Evolutionary conservation across 2,888 invertebrate genomes (phyloP).

Genomic region (Leptinotarsa tumamoca): DNA sequence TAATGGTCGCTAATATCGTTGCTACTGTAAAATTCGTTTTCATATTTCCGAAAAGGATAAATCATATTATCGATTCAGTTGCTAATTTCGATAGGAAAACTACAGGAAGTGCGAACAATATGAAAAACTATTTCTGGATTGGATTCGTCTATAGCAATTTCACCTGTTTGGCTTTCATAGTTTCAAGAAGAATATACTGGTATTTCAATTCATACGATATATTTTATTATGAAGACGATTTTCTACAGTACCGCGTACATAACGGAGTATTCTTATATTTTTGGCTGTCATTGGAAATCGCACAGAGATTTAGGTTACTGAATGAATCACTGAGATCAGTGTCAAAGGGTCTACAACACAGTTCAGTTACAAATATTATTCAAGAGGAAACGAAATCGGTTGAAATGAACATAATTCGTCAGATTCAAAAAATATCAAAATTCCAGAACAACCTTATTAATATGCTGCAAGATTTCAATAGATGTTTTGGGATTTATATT

Average conservation of each 20-base stretch:
- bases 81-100: background rate
- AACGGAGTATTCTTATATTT: background rate
- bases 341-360: background rate
- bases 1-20: background rate
- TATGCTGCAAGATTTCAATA: background rate
- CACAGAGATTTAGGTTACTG: background rate
- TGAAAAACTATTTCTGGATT: constrained; percentile 4
- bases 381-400: background rate
- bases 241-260: background rate
- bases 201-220: background rate
- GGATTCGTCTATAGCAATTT: background rate
- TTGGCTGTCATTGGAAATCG: background rate
- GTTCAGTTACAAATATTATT: background rate
- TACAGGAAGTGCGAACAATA: background rate
- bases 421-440: background rate
- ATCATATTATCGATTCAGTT: background rate
- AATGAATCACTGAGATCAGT: background rate
- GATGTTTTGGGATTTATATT: background rate
- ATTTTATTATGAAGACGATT: constrained; percentile 3
- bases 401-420: background rate
- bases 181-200: constrained; percentile 1
- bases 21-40: background rate
- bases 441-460: background rate
- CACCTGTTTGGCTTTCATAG: background rate
- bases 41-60: background rate